These are phyloP conservation scores for Chrysomela aeneicollis DNA, from an alignment of 2,888 invertebrate genomes.

Conservation along the genomic window DNA sequence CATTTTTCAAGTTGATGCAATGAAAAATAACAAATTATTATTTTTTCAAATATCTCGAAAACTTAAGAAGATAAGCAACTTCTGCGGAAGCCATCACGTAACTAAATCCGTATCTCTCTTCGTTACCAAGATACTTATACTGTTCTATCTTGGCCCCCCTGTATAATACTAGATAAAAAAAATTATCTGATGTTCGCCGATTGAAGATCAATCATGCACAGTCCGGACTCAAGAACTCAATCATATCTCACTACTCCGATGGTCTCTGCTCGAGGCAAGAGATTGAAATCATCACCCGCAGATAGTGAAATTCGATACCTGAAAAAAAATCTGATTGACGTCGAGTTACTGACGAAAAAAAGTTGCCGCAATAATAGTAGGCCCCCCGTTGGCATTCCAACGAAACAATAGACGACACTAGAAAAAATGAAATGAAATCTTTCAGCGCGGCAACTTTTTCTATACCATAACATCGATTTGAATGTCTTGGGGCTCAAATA, in stretches of 20 bases:
- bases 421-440: not conserved
- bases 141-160: too few relatives aligned
- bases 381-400: slow-evolving; percentile 5
- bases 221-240: not conserved
- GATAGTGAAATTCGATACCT: slow-evolving; percentile 17
- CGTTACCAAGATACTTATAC: too few relatives aligned
- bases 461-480: slow-evolving; percentile 2
- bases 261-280: not conserved
- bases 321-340: slow-evolving; percentile 1
- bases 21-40: too few relatives aligned
- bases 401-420: not conserved
- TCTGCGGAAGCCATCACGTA: too few relatives aligned
- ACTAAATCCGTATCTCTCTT: too few relatives aligned
- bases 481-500: slow-evolving; percentile 1
- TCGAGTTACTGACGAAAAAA: not conserved
- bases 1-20: too few relatives aligned
- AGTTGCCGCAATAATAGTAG: slow-evolving; percentile 2
- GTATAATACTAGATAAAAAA: too few relatives aligned
- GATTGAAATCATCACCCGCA: not conserved
- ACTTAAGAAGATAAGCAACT: too few relatives aligned
- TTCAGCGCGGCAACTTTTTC: not conserved
- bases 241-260: slow-evolving; percentile 2
- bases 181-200: not conserved
- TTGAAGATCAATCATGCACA: not conserved
- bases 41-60: too few relatives aligned